A percentile compares a stretch with the other conserved stretches of the same genome.
Evolutionary conservation across 2,113 vertebrate genomes (phyloP).

Genomic region (Brachypteracias leptosomus): DNA sequence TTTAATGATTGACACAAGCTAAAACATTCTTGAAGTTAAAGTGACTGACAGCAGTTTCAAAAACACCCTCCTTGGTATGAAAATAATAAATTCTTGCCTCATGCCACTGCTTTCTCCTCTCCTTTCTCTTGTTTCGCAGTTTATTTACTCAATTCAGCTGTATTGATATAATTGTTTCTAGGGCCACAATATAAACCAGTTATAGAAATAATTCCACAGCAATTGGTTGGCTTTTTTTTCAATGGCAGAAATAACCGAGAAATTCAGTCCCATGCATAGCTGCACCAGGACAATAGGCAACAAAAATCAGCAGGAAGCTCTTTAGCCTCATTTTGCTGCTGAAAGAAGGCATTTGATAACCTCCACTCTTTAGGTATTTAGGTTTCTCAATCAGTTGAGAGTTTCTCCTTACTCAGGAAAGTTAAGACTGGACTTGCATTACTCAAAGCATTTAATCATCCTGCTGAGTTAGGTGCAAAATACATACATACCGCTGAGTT

Average conservation of each 20-base stretch:
- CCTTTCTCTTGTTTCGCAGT: not conserved
- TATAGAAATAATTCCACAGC: not conserved
- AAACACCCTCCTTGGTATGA: not conserved
- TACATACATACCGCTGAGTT: not conserved
- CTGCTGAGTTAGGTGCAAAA: not conserved
- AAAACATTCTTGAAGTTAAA: not conserved
- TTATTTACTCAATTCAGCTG: not conserved
- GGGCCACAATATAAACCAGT: not conserved
- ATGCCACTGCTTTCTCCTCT: not conserved
- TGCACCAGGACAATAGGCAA: not conserved
- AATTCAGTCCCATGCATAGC: not conserved
- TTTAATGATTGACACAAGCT: not conserved
- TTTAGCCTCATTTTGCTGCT: not conserved
- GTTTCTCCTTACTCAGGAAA: conserved; percentile 17
- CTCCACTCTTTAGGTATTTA: not conserved
- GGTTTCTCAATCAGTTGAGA: not conserved
- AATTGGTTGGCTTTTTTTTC: not conserved
- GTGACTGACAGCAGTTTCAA: not conserved
- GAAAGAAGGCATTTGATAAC: not conserved
- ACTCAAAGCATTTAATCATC: conserved; percentile 10
- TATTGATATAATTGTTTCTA: not conserved
- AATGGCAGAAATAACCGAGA: not conserved
- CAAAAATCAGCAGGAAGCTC: not conserved
- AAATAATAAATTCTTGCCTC: not conserved
- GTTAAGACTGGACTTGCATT: not conserved